Conservation (phyloP, 2,113 vertebrate genomes). For the Sylvia atricapilla region DNA sequence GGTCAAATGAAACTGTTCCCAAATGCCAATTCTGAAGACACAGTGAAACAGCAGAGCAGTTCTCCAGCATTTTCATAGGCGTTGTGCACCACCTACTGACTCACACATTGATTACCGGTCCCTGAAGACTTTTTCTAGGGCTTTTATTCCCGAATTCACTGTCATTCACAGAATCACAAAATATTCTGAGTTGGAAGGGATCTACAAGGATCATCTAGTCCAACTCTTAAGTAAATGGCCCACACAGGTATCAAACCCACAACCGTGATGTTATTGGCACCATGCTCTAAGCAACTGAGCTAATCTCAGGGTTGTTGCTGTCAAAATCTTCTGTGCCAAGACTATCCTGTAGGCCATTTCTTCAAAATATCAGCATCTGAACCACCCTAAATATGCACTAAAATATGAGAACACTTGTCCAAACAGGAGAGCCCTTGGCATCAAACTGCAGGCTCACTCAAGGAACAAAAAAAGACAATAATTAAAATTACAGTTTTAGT, state of each 20-base stretch:
- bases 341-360: neutral
- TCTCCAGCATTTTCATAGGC: neutral
- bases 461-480: neutral
- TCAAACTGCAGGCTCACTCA: neutral
- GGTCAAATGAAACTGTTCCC: neutral
- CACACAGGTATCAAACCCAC: neutral
- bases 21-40: neutral
- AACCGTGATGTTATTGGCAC: accelerated
- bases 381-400: neutral
- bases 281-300: neutral
- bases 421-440: neutral
- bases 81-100: conserved; percentile 1
- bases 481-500: neutral
- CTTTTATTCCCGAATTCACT: neutral
- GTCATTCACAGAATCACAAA: neutral
- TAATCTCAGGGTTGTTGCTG: neutral
- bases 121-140: neutral
- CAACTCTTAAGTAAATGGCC: neutral
- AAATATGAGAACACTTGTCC: neutral
- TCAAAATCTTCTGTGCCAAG: neutral
- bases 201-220: neutral
- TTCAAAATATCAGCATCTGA: neutral
- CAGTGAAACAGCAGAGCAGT: neutral
- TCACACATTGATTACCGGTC: neutral
- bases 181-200: too few relatives aligned